Conservation (phyloP, 92 coral and sea anemone species). For the Desmophyllum pertusum region DNA sequence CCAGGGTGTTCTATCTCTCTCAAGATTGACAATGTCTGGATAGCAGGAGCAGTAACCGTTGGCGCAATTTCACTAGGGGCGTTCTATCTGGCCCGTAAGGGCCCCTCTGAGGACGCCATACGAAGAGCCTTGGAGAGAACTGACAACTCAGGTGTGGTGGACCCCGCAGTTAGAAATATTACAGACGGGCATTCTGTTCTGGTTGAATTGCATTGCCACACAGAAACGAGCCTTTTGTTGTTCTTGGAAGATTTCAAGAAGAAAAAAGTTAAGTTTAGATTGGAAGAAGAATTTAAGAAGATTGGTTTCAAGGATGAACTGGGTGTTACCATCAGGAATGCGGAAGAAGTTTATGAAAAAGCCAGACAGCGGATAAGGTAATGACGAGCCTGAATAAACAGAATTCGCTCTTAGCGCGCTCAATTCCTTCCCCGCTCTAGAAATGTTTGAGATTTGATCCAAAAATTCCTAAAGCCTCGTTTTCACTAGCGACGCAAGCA, state of each 20-base stretch:
- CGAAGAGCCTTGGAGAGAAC: slow-evolving; percentile 23
- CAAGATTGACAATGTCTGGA: slow-evolving; percentile 21
- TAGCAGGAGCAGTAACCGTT: slow-evolving; percentile 24
- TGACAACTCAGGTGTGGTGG: neutral
- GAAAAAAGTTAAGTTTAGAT: slow-evolving; percentile 1
- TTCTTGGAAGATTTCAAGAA: slow-evolving; percentile 15
- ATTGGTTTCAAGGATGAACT: slow-evolving; percentile 12
- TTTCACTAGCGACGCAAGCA: no score
- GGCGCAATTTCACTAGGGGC: slow-evolving; percentile 24
- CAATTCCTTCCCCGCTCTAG: no score
- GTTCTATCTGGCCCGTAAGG: slow-evolving; percentile 16
- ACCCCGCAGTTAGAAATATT: slow-evolving; percentile 15
- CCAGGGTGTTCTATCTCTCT: slow-evolving; percentile 6
- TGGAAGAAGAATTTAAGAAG: slow-evolving; percentile 16
- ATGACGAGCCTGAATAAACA: no score
- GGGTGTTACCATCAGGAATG: slow-evolving; percentile 9
- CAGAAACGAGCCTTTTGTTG: slow-evolving; percentile 1
- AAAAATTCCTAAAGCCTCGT: no score
- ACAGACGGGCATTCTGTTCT: slow-evolving; percentile 20
- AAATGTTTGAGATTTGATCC: no score
- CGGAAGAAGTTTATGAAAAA: neutral
- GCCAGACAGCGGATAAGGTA: no score
- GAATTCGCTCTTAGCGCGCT: no score
- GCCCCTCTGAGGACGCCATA: slow-evolving; percentile 6
- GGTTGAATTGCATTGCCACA: slow-evolving; percentile 1